Percentiles rank a stretch among this genome's conserved stretches.
phyloP scores from a whole-genome alignment of 1,140 invertebrate species.

The Steinernema feltiae region DNA sequence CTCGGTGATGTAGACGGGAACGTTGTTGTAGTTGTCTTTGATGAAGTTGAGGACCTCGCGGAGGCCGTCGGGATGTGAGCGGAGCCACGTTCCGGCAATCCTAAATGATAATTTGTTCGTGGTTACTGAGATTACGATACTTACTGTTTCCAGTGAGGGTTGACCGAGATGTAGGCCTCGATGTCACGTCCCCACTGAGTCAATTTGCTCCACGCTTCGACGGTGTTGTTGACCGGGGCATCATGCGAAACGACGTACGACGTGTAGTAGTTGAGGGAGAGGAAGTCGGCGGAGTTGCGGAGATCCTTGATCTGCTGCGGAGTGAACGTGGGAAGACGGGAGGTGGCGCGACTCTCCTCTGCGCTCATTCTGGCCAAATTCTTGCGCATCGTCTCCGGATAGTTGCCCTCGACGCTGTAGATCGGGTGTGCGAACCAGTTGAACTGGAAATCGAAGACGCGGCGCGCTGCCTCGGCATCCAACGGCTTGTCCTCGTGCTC shows the following conservation, averaged over 20 bases:
- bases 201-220: neutral
- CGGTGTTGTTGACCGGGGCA: neutral
- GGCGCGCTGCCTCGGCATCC: neutral
- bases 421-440: constrained; percentile 3
- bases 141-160: constrained; percentile 6
- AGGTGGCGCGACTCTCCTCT: neutral
- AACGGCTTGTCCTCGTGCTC: neutral
- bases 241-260: neutral
- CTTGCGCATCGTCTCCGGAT: neutral
- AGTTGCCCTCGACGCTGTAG: neutral
- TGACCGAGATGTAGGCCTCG: constrained; percentile 1
- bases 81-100: constrained; percentile 1
- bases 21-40: neutral
- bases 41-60: constrained; percentile 3
- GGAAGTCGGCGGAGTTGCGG: neutral
- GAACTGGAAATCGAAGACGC: constrained; percentile 11
- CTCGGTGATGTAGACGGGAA: constrained; percentile 10
- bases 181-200: constrained; percentile 6
- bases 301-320: neutral
- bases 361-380: neutral
- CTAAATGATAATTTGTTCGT: neutral
- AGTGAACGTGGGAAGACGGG: neutral
- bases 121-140: neutral
- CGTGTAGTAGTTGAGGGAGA: constrained; percentile 9
- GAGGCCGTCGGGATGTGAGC: neutral